phyloP scores from a whole-genome alignment of 2,888 invertebrate genomes.

The Diplazon laetatorius region DNA sequence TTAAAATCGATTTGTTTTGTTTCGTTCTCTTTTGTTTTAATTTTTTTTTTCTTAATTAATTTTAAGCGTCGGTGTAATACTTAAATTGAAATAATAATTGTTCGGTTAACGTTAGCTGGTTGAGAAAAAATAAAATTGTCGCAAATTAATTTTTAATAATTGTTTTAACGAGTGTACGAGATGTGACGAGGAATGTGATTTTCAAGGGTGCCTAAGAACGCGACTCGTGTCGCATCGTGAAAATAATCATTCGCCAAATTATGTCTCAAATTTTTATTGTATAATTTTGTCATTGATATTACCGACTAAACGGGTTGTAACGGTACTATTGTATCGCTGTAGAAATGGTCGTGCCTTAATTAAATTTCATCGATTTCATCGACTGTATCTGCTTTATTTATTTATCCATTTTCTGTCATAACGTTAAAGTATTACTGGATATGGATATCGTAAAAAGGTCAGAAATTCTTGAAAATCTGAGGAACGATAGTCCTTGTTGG shows the following conservation, averaged over 20 bases:
- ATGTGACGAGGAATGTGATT: neutral
- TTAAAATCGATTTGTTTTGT: constrained; percentile 4
- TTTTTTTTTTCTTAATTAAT: constrained; percentile 20
- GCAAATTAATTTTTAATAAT: constrained; percentile 7
- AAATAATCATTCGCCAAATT: too few relatives aligned
- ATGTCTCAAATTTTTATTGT: constrained; percentile 30
- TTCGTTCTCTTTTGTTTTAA: too few relatives aligned
- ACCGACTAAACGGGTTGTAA: constrained; percentile 42
- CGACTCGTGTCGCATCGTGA: constrained; percentile 2
- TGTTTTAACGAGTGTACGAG: neutral
- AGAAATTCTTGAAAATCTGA: too few relatives aligned
- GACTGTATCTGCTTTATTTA: neutral
- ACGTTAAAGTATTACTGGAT: too few relatives aligned
- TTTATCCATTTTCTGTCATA: too few relatives aligned
- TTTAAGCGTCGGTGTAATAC: neutral
- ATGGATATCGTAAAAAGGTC: too few relatives aligned
- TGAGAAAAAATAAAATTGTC: neutral
- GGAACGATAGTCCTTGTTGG: too few relatives aligned
- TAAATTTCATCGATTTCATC: constrained; percentile 57
- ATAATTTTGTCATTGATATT: constrained; percentile 52
- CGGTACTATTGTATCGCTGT: constrained; percentile 63
- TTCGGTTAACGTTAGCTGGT: neutral
- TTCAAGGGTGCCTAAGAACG: constrained; percentile 33
- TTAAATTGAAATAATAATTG: constrained; percentile 3
- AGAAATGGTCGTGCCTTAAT: constrained; percentile 70